Evolutionary conservation across 2,797 vertebrate genomes (phyloP).

Genomic region (Pseudochromis fuscus): DNA sequence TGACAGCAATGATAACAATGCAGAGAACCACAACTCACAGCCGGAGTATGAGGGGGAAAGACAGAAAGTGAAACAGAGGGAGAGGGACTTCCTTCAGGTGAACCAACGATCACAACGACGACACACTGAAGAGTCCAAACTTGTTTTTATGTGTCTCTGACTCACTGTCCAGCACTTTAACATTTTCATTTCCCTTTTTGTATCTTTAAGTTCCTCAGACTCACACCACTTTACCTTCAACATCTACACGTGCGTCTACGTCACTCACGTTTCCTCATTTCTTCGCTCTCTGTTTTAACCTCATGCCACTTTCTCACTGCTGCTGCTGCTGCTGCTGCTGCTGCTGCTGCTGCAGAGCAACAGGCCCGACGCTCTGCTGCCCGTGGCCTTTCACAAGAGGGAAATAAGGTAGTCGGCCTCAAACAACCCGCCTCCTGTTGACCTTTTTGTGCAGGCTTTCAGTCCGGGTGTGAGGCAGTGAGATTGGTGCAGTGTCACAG

Average conservation of each 20-base stretch:
- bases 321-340: too few species aligned
- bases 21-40: conserved; percentile 67
- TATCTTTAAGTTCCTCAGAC: conserved; percentile 38
- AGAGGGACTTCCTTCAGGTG: conserved; percentile 54
- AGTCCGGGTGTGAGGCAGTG: conserved; percentile 30
- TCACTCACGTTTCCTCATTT: conserved; percentile 5
- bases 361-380: conserved; percentile 27
- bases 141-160: conserved; percentile 17
- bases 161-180: conserved; percentile 19
- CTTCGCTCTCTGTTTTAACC: conserved; percentile 4
- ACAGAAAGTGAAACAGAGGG: conserved; percentile 1
- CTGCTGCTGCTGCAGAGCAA: conserved; percentile 27
- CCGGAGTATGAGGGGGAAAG: conserved; percentile 35
- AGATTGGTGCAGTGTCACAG: too few species aligned
- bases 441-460: conserved; percentile 65
- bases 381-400: conserved; percentile 53
- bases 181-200: conserved; percentile 60
- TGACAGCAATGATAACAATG: conserved; percentile 83
- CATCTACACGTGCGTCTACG: conserved; percentile 14
- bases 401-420: conserved; percentile 57
- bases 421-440: conserved; percentile 57
- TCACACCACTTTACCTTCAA: background rate
- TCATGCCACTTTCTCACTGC: conserved; percentile 13
- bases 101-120: conserved; percentile 8
- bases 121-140: too few species aligned